phyloP scores from a whole-genome alignment of 64 coral and sea anemone genomes.

The Stichodactyla helianthus region DNA sequence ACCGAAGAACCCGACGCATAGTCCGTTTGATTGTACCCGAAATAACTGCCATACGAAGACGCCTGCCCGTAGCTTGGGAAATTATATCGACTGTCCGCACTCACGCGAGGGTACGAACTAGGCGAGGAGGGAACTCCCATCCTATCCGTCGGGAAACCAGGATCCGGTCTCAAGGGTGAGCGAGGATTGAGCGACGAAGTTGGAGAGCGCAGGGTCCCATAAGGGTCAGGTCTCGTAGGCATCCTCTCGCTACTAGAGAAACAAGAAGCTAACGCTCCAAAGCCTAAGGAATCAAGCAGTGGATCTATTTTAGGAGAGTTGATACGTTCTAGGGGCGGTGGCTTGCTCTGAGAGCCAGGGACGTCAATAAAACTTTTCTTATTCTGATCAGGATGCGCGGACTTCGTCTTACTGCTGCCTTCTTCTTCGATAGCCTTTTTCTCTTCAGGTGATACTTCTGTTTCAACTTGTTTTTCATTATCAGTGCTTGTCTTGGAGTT shows the following conservation, averaged over 20 bases:
- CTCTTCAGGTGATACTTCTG: neutral
- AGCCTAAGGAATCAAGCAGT: constrained; percentile 15
- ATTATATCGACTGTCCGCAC: neutral
- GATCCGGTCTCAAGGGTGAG: neutral
- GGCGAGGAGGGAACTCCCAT: neutral
- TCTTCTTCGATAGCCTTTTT: neutral
- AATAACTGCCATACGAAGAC: constrained; percentile 5
- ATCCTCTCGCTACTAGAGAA: constrained; percentile 12
- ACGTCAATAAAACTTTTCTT: neutral
- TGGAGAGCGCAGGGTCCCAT: neutral
- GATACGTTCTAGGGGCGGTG: constrained; percentile 12
- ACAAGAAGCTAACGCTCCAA: constrained; percentile 17
- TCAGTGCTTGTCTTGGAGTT: neutral
- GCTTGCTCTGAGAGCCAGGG: constrained; percentile 3
- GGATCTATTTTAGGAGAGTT: constrained; percentile 26
- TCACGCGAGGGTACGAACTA: neutral
- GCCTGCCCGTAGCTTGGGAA: constrained; percentile 2
- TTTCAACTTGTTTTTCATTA: neutral
- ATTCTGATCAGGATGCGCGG: neutral
- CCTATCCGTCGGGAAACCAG: neutral
- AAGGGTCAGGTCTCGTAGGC: constrained; percentile 5
- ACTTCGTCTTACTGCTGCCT: neutral
- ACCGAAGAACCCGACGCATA: neutral
- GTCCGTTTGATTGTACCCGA: constrained; percentile 17
- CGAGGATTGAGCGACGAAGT: constrained; percentile 1